A percentile compares a stretch with the other conserved stretches of the same genome.
Conservation (phyloP, 53 echinoderm and acorn worm genomes). For the Arbacia lixula region DNA sequence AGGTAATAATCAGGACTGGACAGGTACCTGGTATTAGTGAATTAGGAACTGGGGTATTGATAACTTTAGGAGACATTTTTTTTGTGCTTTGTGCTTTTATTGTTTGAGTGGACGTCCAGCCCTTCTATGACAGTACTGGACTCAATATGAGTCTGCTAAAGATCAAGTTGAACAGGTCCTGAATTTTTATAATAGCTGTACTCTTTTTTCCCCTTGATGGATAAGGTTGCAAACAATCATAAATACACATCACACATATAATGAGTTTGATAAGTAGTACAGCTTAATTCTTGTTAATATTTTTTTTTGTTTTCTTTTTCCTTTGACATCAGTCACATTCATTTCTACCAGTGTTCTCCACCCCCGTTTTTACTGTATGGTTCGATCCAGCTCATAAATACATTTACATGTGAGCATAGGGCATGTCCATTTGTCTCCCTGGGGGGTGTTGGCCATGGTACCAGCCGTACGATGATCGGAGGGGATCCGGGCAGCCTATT, state of each 20-base stretch:
- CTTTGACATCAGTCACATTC: background rate
- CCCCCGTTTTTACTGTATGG: slow-evolving; percentile 28
- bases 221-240: background rate
- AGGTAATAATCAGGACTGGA: too few relatives aligned
- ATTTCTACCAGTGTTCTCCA: slow-evolving; percentile 49
- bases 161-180: too few relatives aligned
- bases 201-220: too few relatives aligned
- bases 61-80: too few relatives aligned
- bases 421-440: slow-evolving; percentile 59
- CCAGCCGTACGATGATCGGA: slow-evolving; percentile 55
- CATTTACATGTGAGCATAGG: slow-evolving; percentile 63
- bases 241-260: background rate
- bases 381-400: slow-evolving; percentile 53
- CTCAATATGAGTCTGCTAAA: too few relatives aligned
- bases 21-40: too few relatives aligned
- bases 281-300: background rate
- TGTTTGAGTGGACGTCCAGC: too few relatives aligned
- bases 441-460: slow-evolving; percentile 58
- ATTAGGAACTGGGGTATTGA: too few relatives aligned
- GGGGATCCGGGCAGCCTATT: slow-evolving; percentile 70
- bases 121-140: too few relatives aligned
- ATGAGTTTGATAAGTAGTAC: background rate
- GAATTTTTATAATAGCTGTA: too few relatives aligned
- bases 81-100: too few relatives aligned
- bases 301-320: background rate